Evolutionary conservation across 2,113 vertebrate species (phyloP).

Genomic region (Callionymus lyra): DNA sequence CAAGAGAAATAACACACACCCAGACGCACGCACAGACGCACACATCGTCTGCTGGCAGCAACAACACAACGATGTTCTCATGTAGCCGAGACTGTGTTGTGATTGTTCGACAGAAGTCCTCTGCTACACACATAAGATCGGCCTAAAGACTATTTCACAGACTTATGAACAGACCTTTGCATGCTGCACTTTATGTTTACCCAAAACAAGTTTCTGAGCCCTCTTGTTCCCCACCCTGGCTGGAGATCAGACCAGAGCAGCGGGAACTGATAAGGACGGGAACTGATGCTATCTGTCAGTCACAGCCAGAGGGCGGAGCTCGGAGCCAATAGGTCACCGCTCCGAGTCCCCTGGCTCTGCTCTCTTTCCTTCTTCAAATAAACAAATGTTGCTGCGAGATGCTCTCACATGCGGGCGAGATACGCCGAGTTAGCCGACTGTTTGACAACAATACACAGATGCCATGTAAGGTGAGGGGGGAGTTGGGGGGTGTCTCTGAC

Average conservation of each 20-base stretch:
- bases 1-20: conserved; percentile 49
- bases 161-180: too few species aligned
- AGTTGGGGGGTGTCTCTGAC: too few species aligned
- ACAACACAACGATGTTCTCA: conserved; percentile 21
- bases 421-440: not conserved
- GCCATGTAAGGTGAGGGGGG: too few species aligned
- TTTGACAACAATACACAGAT: too few species aligned
- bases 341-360: conserved; percentile 27
- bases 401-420: conserved; percentile 15
- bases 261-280: conserved; percentile 53
- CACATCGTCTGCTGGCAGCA: conserved; percentile 17
- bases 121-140: too few species aligned
- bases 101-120: not conserved
- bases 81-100: too few species aligned
- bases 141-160: too few species aligned
- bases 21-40: conserved; percentile 13
- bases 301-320: conserved; percentile 54
- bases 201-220: conserved; percentile 7
- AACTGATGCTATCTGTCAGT: conserved; percentile 70
- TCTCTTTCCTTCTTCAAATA: conserved; percentile 49
- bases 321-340: conserved; percentile 33
- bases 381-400: conserved; percentile 33
- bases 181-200: too few species aligned
- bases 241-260: conserved; percentile 46
- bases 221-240: conserved; percentile 21